Evolutionary conservation across 2,113 vertebrate genomes (phyloP).

Genomic region (Sporophila hypoxantha): DNA sequence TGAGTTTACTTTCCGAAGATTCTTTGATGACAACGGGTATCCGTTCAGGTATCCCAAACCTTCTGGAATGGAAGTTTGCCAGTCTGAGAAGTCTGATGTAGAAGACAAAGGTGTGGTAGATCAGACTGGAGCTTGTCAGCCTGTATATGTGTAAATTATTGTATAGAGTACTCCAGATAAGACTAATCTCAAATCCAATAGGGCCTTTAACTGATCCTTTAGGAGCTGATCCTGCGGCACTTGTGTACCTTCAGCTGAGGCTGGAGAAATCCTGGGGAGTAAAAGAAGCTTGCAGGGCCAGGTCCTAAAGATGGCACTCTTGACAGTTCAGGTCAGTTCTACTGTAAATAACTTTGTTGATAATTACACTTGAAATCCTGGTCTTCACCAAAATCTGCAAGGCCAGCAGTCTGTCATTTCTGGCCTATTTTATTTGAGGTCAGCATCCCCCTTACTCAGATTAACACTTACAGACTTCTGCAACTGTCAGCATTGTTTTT

Average conservation of each 20-base stretch:
- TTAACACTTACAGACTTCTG: slow-evolving; percentile 54
- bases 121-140: slow-evolving; percentile 85
- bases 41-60: slow-evolving; percentile 94
- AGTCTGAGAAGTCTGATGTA: slow-evolving; percentile 41
- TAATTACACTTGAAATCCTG: slow-evolving; percentile 54
- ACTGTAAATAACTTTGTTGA: slow-evolving; percentile 30
- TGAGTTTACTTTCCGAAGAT: slow-evolving; percentile 95
- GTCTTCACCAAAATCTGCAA: slow-evolving; percentile 37
- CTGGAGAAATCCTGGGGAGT: neutral
- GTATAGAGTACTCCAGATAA: slow-evolving; percentile 36
- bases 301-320: slow-evolving; percentile 18
- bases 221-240: slow-evolving; percentile 23
- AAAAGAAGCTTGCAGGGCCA: neutral
- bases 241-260: neutral
- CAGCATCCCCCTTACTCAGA: slow-evolving; percentile 24
- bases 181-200: slow-evolving; percentile 26
- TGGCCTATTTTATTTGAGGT: slow-evolving; percentile 37
- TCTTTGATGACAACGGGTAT: slow-evolving; percentile 96
- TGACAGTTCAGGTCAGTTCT: slow-evolving; percentile 26
- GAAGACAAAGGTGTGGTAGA: slow-evolving; percentile 56
- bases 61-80: slow-evolving; percentile 58
- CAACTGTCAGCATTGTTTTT: slow-evolving; percentile 65
- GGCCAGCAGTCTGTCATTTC: slow-evolving; percentile 21
- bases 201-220: slow-evolving; percentile 43
- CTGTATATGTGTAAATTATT: slow-evolving; percentile 87